These are phyloP conservation scores for Bos indicus DNA, from an alignment of 2,113 vertebrate species.

Conservation along the genomic window DNA sequence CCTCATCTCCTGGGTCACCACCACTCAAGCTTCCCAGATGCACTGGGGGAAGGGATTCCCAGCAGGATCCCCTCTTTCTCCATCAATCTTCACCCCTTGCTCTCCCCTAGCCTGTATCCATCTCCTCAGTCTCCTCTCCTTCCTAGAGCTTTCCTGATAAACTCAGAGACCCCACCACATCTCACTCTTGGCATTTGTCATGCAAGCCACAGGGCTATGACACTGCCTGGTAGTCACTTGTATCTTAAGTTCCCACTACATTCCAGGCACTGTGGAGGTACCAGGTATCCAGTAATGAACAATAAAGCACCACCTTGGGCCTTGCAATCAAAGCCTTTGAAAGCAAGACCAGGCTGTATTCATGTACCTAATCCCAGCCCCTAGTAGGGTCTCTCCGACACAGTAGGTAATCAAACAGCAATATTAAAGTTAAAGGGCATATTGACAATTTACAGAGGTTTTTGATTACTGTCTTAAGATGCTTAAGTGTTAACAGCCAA, in stretches of 20 bases:
- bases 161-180: background rate
- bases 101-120: background rate
- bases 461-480: conserved; percentile 41
- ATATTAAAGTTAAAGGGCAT: background rate
- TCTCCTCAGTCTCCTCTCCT: background rate
- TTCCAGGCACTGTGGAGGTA: fast-evolving
- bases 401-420: background rate
- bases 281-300: background rate
- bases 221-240: fast-evolving
- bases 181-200: background rate
- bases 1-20: background rate
- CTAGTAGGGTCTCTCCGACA: background rate
- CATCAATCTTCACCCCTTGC: too few species aligned
- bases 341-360: background rate
- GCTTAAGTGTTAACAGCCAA: background rate
- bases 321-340: background rate
- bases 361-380: background rate
- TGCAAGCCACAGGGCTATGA: background rate
- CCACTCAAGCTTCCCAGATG: background rate
- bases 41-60: background rate
- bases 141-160: background rate
- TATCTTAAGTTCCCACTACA: background rate
- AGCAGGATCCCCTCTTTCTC: background rate
- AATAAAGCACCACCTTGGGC: background rate
- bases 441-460: conserved; percentile 6